Conservation (phyloP, 2,888 invertebrate species). For the Autographa gamma region DNA sequence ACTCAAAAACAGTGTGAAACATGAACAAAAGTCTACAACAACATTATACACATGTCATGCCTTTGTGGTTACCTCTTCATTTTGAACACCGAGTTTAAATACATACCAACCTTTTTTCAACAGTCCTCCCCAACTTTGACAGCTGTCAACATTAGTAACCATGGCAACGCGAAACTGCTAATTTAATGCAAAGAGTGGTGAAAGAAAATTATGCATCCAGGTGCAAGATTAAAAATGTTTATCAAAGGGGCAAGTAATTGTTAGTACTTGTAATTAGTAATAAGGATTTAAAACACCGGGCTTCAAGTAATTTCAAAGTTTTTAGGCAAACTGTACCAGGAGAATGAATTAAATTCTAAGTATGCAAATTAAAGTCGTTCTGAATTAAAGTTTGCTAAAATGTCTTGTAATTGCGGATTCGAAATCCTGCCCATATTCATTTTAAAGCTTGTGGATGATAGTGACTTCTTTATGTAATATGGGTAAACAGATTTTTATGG, state of each 20-base stretch:
- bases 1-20: no score
- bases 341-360: background rate
- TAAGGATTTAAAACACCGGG: constrained; percentile 58
- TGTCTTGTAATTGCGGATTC: background rate
- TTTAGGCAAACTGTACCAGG: constrained; percentile 6
- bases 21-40: no score
- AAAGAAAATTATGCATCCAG: constrained; percentile 56
- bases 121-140: constrained; percentile 12
- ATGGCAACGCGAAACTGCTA: constrained; percentile 33
- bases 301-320: constrained; percentile 26
- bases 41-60: background rate
- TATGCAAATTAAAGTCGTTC: constrained; percentile 1
- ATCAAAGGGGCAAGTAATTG: constrained; percentile 45
- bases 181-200: constrained; percentile 35
- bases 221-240: constrained; percentile 42
- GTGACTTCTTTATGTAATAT: no score
- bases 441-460: background rate
- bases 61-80: background rate
- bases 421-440: background rate
- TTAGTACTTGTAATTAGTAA: constrained; percentile 46
- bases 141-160: constrained; percentile 42
- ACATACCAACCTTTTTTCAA: background rate
- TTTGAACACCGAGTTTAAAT: background rate
- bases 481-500: no score
- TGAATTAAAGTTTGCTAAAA: background rate